Evolutionary conservation across 2,113 vertebrate species (phyloP).

Genomic region (Nesogale talazaci): DNA sequence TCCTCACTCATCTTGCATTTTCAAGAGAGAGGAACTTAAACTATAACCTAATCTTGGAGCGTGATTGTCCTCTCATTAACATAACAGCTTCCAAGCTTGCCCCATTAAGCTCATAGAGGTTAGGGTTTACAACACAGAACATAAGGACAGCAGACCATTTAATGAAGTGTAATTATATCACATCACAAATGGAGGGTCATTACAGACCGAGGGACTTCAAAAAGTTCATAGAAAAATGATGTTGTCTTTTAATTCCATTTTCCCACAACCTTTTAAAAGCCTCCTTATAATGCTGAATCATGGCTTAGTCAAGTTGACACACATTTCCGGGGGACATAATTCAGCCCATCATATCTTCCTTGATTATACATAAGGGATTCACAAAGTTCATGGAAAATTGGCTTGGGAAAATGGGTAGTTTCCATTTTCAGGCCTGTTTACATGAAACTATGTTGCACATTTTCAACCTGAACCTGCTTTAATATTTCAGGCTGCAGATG

Average conservation of each 20-base stretch:
- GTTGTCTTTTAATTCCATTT: too few relatives aligned
- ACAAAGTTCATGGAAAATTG: too few relatives aligned
- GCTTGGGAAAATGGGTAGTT: background rate
- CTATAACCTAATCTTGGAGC: background rate
- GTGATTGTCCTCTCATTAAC: background rate
- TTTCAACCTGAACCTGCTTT: background rate
- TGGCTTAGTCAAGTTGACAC: too few relatives aligned
- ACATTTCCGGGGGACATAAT: too few relatives aligned
- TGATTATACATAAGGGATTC: background rate
- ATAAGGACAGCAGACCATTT: background rate
- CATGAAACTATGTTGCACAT: rapidly evolving
- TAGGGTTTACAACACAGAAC: background rate
- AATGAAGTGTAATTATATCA: too few relatives aligned
- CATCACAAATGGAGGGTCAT: too few relatives aligned
- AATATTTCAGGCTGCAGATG: background rate
- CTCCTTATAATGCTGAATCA: too few relatives aligned
- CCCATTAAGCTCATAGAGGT: background rate
- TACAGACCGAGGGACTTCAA: too few relatives aligned
- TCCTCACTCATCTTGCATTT: background rate
- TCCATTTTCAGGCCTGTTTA: background rate
- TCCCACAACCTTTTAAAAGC: too few relatives aligned
- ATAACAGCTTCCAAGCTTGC: background rate
- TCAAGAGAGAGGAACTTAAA: background rate
- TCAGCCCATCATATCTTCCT: background rate
- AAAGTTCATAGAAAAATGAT: too few relatives aligned